Evolutionary conservation across 2,888 invertebrate genomes (phyloP).

Genomic region (Dryobota labecula): DNA sequence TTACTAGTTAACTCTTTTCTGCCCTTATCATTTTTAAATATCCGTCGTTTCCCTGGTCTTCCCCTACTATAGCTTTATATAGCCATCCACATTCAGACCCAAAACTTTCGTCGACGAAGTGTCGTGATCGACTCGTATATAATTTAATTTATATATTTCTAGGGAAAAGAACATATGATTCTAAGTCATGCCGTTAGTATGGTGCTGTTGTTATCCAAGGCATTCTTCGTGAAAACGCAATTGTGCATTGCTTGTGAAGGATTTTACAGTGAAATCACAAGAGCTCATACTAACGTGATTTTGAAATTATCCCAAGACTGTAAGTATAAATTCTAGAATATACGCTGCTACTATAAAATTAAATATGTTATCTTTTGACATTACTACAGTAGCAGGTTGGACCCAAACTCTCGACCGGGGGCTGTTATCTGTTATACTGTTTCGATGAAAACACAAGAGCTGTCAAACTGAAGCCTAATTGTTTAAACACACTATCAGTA

Average conservation of each 20-base stretch:
- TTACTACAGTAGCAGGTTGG: too few relatives aligned
- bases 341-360: too few relatives aligned
- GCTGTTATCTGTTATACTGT: too few relatives aligned
- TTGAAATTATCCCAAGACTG: constrained; percentile 36
- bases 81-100: background rate
- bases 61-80: background rate
- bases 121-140: background rate
- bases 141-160: background rate
- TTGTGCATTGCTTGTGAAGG: constrained; percentile 37
- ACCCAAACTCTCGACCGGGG: too few relatives aligned
- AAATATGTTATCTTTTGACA: too few relatives aligned
- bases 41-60: background rate
- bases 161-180: constrained; percentile 1
- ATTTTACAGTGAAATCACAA: constrained; percentile 31
- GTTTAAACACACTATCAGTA: background rate
- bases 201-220: constrained; percentile 15
- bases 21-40: background rate
- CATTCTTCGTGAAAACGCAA: constrained; percentile 25
- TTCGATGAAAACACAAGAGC: too few relatives aligned
- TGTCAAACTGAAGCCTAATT: too few relatives aligned
- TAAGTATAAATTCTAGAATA: constrained; percentile 11
- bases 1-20: background rate
- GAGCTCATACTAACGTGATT: constrained; percentile 21
- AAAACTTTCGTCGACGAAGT: background rate
- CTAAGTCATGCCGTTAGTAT: constrained; percentile 35